Conservation (phyloP, 2,888 invertebrate species). For the Agrotis exclamationis region DNA sequence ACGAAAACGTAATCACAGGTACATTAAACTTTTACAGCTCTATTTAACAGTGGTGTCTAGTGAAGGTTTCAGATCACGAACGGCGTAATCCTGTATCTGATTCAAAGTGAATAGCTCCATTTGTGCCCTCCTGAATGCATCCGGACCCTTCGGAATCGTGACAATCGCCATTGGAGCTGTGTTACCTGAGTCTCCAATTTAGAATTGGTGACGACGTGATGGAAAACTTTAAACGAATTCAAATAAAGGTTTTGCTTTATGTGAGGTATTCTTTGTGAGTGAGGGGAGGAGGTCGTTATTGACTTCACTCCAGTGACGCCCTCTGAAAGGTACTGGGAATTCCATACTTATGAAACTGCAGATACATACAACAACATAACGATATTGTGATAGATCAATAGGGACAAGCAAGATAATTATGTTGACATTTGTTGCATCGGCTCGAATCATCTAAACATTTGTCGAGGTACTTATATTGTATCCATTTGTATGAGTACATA, state of each 20-base stretch:
- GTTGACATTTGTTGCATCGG: background rate
- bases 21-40: conserved; percentile 66
- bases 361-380: too few relatives aligned
- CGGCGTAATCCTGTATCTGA: conserved; percentile 78
- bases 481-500: too few relatives aligned
- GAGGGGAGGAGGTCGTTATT: background rate
- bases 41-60: conserved; percentile 68
- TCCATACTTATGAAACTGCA: background rate
- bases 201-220: conserved; percentile 59
- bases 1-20: conserved; percentile 57
- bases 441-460: background rate
- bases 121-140: conserved; percentile 83
- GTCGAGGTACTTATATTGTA: too few relatives aligned
- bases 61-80: conserved; percentile 82
- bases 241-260: conserved; percentile 50
- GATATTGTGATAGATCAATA: too few relatives aligned
- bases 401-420: too few relatives aligned
- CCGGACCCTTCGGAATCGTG: conserved; percentile 80
- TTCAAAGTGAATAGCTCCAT: conserved; percentile 82
- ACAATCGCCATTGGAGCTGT: conserved; percentile 68
- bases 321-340: background rate
- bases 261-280: conserved; percentile 21
- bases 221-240: conserved; percentile 58
- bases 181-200: conserved; percentile 69
- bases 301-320: background rate